Conservation (phyloP, 2,888 invertebrate genomes). For the Diplolepis rosae region DNA sequence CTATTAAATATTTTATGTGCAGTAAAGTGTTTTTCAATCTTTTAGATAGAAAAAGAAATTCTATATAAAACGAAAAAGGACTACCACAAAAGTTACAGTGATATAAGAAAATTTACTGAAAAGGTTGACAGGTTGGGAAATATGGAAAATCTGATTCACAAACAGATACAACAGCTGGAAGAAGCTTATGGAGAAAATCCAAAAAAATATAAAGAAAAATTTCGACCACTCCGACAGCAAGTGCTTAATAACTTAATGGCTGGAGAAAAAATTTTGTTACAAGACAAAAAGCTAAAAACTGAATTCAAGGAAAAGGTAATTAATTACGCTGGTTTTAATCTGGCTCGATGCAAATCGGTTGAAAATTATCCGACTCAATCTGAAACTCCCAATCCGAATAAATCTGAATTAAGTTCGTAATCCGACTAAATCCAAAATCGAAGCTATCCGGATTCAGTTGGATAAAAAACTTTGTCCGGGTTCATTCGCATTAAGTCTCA, state of each 20-base stretch:
- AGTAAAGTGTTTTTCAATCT: too few relatives aligned
- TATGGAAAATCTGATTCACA: constrained; percentile 52
- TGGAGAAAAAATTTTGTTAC: constrained; percentile 55
- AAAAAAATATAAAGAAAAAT: constrained; percentile 51
- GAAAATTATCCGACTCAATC: too few relatives aligned
- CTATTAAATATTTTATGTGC: too few relatives aligned
- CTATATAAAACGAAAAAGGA: constrained; percentile 52
- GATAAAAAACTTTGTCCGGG: too few relatives aligned
- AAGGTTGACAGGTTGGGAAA: constrained; percentile 53
- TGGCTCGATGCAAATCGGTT: too few relatives aligned
- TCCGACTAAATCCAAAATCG: too few relatives aligned
- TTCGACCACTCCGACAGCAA: constrained; percentile 50
- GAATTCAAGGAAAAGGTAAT: constrained; percentile 54
- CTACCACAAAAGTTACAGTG: constrained; percentile 51
- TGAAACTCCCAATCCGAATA: too few relatives aligned
- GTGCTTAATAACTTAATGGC: constrained; percentile 55
- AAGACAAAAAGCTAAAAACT: constrained; percentile 49
- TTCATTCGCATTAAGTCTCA: too few relatives aligned
- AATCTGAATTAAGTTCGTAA: too few relatives aligned
- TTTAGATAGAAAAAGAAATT: constrained; percentile 50
- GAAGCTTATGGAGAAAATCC: constrained; percentile 37
- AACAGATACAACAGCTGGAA: constrained; percentile 53
- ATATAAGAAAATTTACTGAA: constrained; percentile 52
- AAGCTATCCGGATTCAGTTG: too few relatives aligned
- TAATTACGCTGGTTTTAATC: too few relatives aligned